Evolutionary conservation across 2,113 vertebrate genomes (phyloP).

Genomic region (Numenius arquata): DNA sequence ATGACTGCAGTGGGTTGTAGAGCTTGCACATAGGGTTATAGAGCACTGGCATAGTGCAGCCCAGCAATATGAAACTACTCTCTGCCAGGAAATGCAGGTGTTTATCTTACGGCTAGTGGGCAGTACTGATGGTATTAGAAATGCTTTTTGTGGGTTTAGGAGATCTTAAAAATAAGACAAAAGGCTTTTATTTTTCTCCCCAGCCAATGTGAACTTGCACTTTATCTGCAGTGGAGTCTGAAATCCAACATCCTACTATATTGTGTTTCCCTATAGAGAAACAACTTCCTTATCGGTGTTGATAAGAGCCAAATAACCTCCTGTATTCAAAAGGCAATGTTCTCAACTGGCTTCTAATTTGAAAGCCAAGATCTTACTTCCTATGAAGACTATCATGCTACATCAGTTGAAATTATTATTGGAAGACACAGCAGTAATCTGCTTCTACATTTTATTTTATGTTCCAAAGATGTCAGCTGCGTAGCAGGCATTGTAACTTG

Average conservation of each 20-base stretch:
- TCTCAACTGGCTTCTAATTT: slow-evolving; percentile 7
- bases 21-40: background rate
- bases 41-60: background rate
- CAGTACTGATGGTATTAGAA: background rate
- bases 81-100: background rate
- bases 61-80: background rate
- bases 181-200: background rate
- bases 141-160: background rate
- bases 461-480: background rate
- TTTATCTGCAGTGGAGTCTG: background rate
- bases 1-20: background rate
- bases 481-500: background rate
- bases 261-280: background rate
- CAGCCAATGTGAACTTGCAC: background rate
- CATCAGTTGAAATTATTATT: background rate
- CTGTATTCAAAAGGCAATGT: background rate
- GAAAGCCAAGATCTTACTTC: background rate
- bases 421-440: background rate
- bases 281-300: slow-evolving; percentile 14
- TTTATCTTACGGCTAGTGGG: background rate
- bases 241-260: background rate
- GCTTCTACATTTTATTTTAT: background rate
- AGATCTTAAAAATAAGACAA: background rate
- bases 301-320: slow-evolving; percentile 3
- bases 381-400: background rate